Evolutionary conservation across 2,113 vertebrate species (phyloP).

Genomic region (Amblyornis subalaris): DNA sequence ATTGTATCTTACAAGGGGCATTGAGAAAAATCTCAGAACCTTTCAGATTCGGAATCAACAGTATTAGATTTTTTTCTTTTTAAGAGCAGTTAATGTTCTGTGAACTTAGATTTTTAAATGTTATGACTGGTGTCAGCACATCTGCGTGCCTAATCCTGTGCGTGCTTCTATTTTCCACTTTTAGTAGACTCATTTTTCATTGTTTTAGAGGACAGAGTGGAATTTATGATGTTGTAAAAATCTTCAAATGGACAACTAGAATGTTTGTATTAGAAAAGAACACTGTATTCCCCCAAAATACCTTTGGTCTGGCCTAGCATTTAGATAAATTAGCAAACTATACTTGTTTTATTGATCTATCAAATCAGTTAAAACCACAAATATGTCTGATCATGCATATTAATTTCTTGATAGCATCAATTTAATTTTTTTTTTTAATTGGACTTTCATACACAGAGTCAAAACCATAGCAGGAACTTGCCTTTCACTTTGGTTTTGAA

Average conservation of each 20-base stretch:
- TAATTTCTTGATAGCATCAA: not conserved
- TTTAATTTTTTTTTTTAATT: not conserved
- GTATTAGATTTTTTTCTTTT: not conserved
- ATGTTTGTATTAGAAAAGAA: not conserved
- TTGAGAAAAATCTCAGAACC: not conserved
- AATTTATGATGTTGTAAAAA: not conserved
- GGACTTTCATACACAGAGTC: not conserved
- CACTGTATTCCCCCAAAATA: not conserved
- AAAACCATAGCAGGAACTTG: not conserved
- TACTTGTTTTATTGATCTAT: not conserved
- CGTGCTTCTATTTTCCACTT: not conserved
- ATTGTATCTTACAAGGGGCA: not conserved
- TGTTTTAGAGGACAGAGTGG: not conserved
- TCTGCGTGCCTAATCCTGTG: not conserved
- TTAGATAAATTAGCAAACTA: not conserved
- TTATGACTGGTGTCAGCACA: not conserved
- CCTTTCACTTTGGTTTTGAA: not conserved
- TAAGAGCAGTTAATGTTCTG: not conserved
- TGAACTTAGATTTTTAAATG: not conserved
- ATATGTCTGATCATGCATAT: not conserved
- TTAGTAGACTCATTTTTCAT: not conserved
- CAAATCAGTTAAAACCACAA: not conserved
- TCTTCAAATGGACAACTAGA: not conserved
- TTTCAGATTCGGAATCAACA: not conserved
- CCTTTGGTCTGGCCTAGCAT: not conserved